Percentiles rank a stretch among this genome's conserved stretches.
phyloP scores from a whole-genome alignment of 2,113 vertebrate species.

The Melanerpes formicivorus region DNA sequence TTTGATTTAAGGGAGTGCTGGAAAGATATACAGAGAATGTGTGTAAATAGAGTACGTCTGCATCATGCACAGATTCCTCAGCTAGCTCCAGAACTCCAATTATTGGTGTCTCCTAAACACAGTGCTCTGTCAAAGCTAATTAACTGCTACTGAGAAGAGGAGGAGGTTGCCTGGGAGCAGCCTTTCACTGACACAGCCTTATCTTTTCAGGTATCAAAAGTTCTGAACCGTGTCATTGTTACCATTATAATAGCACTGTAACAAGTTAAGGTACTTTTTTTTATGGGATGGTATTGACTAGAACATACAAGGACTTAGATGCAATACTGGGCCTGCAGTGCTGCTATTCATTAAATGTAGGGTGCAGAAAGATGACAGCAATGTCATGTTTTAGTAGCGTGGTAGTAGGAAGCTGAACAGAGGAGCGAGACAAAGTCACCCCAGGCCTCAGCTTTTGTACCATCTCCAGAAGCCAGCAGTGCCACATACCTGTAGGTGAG shows the following conservation, averaged over 20 bases:
- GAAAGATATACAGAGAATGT: neutral
- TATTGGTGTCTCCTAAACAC: neutral
- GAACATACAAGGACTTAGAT: neutral
- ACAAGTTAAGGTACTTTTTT: neutral
- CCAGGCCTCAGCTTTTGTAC: neutral
- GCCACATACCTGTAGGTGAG: neutral
- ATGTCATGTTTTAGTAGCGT: neutral
- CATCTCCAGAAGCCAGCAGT: neutral
- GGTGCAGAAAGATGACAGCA: neutral
- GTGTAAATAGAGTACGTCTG: neutral
- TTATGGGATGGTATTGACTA: neutral
- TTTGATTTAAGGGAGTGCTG: neutral
- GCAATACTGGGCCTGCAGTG: neutral
- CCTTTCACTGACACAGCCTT: neutral
- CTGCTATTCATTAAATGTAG: neutral
- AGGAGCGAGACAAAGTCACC: neutral
- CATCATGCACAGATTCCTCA: neutral
- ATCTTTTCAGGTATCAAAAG: neutral
- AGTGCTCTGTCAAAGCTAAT: neutral
- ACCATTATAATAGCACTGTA: neutral
- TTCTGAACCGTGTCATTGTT: neutral
- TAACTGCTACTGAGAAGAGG: neutral
- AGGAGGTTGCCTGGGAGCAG: neutral
- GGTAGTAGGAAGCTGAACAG: neutral
- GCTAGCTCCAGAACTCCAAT: neutral